A percentile compares a stretch with the other conserved stretches of the same genome.
These are phyloP conservation scores for Magallana gigas DNA, from an alignment of 1,140 invertebrate species.

Conservation along the genomic window DNA sequence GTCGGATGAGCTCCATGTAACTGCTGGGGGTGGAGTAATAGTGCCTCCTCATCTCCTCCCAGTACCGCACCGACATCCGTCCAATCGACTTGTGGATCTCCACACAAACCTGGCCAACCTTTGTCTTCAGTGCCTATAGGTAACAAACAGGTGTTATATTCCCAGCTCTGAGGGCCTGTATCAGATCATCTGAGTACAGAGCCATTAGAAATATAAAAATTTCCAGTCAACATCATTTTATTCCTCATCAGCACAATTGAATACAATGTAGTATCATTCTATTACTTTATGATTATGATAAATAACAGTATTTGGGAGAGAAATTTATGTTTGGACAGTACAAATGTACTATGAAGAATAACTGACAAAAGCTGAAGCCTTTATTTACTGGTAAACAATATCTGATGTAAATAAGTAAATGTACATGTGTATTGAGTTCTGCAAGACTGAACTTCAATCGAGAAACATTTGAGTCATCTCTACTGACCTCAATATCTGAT, in stretches of 20 bases:
- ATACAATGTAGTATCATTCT: too few relatives aligned
- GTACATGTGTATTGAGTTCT: too few relatives aligned
- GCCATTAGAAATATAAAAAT: too few relatives aligned
- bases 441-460: too few relatives aligned
- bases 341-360: too few relatives aligned
- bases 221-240: too few relatives aligned
- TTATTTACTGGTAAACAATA: not conserved
- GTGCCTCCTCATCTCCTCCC: conserved; percentile 87
- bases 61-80: conserved; percentile 85
- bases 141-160: not conserved
- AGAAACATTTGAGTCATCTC: not conserved
- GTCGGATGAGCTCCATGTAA: conserved; percentile 90
- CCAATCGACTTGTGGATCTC: conserved; percentile 84
- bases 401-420: not conserved
- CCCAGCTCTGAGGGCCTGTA: too few relatives aligned
- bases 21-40: conserved; percentile 93
- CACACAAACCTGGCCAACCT: conserved; percentile 82
- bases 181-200: too few relatives aligned
- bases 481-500: conserved; percentile 70
- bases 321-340: too few relatives aligned
- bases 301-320: too few relatives aligned
- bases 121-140: conserved; percentile 71
- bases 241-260: not conserved
- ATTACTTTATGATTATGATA: too few relatives aligned
- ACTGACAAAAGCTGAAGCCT: too few relatives aligned